Percentiles rank a stretch among this genome's conserved stretches.
Conservation (phyloP, 2,888 invertebrate species). For the Lepidochitona cinerea region DNA sequence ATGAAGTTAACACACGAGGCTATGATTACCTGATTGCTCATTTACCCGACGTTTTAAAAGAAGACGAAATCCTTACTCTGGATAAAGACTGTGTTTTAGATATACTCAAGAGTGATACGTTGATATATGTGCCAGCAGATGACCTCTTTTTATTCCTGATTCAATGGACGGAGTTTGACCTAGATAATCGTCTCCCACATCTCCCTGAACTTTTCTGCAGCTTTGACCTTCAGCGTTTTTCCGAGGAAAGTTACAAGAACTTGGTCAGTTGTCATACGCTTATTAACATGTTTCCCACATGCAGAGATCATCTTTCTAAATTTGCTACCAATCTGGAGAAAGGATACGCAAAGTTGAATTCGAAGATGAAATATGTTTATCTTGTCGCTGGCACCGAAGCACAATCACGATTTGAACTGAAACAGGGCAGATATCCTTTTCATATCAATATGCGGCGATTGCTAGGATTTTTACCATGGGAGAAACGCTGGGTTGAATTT, state of each 20-base stretch:
- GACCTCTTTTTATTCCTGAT: slow-evolving; percentile 49
- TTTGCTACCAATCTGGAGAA: not conserved
- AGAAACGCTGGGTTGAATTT: slow-evolving; percentile 52
- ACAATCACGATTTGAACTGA: slow-evolving; percentile 41
- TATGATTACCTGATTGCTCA: slow-evolving; percentile 49
- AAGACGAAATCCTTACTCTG: slow-evolving; percentile 41
- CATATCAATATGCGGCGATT: slow-evolving; percentile 39
- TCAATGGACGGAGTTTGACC: slow-evolving; percentile 48
- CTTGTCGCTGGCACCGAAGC: slow-evolving; percentile 31
- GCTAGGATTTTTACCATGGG: slow-evolving; percentile 38
- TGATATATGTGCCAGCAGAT: slow-evolving; percentile 44
- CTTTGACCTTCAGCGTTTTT: slow-evolving; percentile 38
- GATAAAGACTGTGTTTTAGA: slow-evolving; percentile 45
- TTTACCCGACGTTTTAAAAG: slow-evolving; percentile 46
- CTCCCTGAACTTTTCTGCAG: slow-evolving; percentile 46
- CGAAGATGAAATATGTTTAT: slow-evolving; percentile 40
- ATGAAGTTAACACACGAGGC: slow-evolving; percentile 36
- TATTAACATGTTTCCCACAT: not conserved
- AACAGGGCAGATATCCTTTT: slow-evolving; percentile 40
- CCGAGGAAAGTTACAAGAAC: slow-evolving; percentile 17
- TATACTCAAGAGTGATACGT: slow-evolving; percentile 40
- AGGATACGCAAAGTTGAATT: slow-evolving; percentile 32
- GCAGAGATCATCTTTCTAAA: not conserved
- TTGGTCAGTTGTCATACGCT: not conserved
- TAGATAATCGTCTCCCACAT: slow-evolving; percentile 26